Evolutionary conservation across 2,888 invertebrate genomes (phyloP), one percentile per base, ranked within the genome.

Genomic region (Tiliacea citrago): DNA sequence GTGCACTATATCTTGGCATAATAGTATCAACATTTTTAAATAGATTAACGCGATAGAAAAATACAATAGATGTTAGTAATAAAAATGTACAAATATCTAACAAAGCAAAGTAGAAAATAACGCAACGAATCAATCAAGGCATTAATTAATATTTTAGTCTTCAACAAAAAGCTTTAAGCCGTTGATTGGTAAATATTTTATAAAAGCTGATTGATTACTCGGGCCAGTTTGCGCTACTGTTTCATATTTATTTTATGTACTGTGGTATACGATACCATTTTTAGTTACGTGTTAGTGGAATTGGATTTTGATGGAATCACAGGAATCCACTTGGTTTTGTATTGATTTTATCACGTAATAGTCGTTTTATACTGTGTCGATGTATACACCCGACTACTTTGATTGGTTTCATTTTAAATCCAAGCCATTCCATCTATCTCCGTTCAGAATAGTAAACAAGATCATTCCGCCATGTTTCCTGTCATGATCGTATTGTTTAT

Each of bases 121-220:
- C 47, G 29, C 29, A 65, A 53, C 70, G 18, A 72, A 79, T 79
- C 68, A 75, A 86, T 86, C 79, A 83, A 42, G 16, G 62, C 18
- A 71, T 75, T 68, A 71, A 58, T 69, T 21, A 60, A 85, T 67
- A 72, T 79, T 79, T 75, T 29, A 86, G 65, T 62, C 60, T 39
- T 21, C 7, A 66, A 24, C 47, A 13, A 67, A 71, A 68, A 45
- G 62, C 55, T 69, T 42, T 12, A 81, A 47, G 35, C 69, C 68
- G 70, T 74, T 73, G 73, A 75, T 86, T 73, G 71, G 73, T 47
- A 79, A 79, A 83, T 79, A 83, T 73, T 79, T 82, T 73, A 66
- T 86, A 58, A 68, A 76, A 75, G 47, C 72, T 73, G 81, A 87
- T 79, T 83, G 79, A 87, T 85, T 78, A 67, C 67, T 57, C 51